Base-by-base conservation (phyloP, 2,113 vertebrate species). In the Macheiramphus alcinus region DNA sequence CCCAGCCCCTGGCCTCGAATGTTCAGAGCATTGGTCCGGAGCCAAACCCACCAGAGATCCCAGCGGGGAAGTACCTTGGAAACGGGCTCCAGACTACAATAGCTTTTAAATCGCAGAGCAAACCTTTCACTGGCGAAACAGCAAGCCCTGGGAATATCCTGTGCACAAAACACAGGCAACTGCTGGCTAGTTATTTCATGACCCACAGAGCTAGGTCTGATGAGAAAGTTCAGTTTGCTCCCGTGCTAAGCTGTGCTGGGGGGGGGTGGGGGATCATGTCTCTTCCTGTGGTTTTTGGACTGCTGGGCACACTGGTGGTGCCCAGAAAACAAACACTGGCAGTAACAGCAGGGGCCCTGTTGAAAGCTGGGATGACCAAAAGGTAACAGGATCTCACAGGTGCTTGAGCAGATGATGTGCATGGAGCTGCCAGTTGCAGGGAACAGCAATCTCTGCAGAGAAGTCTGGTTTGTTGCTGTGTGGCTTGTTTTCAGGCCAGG, bases 1-100 rank as follows among this genome's bases (percentile, higher is more conserved):
- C 52, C 63, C 56, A 13, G 75, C 43, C 75, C 78, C 80, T n/a
- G 91, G 72, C 53, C 93, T 82, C 53, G 0, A 83, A 6, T 2
- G 0, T n/a, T 85, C 43, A 2, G 11, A 63, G 58, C 6, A 0
- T 1, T 92, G 90, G 88, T 86, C 40, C 3, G 0, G 10, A 43
- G 88, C 95, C 97, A 97, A 94, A 59, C 21, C 12, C 85, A 93
- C 88, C 94, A 94, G 92, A 94, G 96, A 86, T 97, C 94, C 88
- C 92, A 61, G 80, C 95, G 95, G 95, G 96, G 96, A 97, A 97
- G 94, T 97, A 88, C 95, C 96, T 97, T 80, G 76, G 94, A 97
- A 96, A 88, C 5, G 3, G 88, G 56, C 86, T 89, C 91, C 94
- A 97, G 97, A 97, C 94, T 94, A 96, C 94, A 97, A 97, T 97